Evolutionary conservation across 2,113 vertebrate species (phyloP), one percentile per base, ranked within the genome.

Genomic region (Zingel zingel): DNA sequence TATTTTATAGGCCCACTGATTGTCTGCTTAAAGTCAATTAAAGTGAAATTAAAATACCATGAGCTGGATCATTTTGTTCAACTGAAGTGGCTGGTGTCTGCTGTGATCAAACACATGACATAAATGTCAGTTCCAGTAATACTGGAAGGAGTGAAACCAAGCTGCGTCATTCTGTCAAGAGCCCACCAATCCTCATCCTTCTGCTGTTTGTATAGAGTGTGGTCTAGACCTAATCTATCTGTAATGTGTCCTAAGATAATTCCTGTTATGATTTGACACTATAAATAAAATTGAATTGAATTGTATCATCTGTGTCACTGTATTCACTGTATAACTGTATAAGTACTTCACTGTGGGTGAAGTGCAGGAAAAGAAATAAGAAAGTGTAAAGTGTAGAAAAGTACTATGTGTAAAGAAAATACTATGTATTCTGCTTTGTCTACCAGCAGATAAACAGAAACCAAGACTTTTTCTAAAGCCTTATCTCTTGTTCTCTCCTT

Each of bases 381-480:
- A n/a, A n/a, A n/a, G n/a, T n/a, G n/a, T n/a, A n/a, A n/a, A n/a
- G n/a, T n/a, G n/a, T n/a, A n/a, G n/a, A n/a, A n/a, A n/a, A n/a
- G n/a, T n/a, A n/a, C n/a, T n/a, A n/a, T n/a, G n/a, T n/a, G 27
- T 74, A 65, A 76, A 84, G 80, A 75, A 85, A 78, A 77, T 25
- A 50, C 15, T 13, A 15, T 70, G 75, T 81, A 43, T 74, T 59
- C 58, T 80, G 39, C 66, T 80, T 75, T 63, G 62, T 83, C 68
- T 83, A 27, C 36, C 30, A 61, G 18, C 4, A 64, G 57, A 78
- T 83, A 72, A 83, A 77, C 50, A 74, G 70, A 63, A 71, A 74
- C 47, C 13, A n/a, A 48, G 47, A 56, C 6, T 62, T 67, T 75
- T 64, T 77, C 64, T 27, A 45, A 70, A 64, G 71, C 45, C 61